A percentile compares a stretch with the other conserved stretches of the same genome.
phyloP scores from a whole-genome alignment of 30 jellyfish, hydroid and myxozoan genomes.

The Aurelia sp. region DNA sequence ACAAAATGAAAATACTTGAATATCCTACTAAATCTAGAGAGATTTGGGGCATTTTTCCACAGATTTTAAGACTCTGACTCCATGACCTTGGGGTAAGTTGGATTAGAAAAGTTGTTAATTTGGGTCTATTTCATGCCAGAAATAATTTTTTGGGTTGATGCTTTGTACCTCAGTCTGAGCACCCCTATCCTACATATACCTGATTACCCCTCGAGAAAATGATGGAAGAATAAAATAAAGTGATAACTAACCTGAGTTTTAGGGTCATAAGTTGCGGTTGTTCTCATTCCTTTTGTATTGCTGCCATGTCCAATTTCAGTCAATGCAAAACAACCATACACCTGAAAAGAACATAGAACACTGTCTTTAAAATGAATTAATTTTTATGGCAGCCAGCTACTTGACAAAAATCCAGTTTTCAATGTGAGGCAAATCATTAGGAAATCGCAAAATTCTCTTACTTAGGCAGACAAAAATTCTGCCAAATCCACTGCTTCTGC shows the following conservation, averaged over 20 bases:
- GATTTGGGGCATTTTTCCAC: too few relatives aligned
- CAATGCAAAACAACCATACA: slow-evolving; percentile 92
- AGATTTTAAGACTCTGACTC: too few relatives aligned
- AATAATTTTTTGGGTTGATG: too few relatives aligned
- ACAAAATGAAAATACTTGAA: too few relatives aligned
- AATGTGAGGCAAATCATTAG: neutral
- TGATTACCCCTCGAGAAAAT: too few relatives aligned
- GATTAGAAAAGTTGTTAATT: too few relatives aligned
- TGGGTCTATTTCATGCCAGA: too few relatives aligned
- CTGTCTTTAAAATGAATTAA: neutral
- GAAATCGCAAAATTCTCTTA: neutral
- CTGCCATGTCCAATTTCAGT: slow-evolving; percentile 98
- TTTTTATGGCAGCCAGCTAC: neutral
- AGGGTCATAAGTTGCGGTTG: slow-evolving; percentile 98
- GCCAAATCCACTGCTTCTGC: neutral
- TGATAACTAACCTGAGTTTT: slow-evolving; percentile 73
- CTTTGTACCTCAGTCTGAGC: too few relatives aligned
- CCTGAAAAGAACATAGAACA: slow-evolving; percentile 36
- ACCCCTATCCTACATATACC: too few relatives aligned
- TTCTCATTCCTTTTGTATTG: slow-evolving; percentile 95
- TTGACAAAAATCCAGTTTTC: neutral
- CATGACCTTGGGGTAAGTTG: too few relatives aligned
- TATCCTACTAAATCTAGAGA: too few relatives aligned
- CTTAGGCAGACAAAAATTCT: neutral
- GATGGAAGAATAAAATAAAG: too few relatives aligned